Base-by-base conservation (phyloP, 2,797 vertebrate genomes). In the Pteronotus mesoamericanus region DNA sequence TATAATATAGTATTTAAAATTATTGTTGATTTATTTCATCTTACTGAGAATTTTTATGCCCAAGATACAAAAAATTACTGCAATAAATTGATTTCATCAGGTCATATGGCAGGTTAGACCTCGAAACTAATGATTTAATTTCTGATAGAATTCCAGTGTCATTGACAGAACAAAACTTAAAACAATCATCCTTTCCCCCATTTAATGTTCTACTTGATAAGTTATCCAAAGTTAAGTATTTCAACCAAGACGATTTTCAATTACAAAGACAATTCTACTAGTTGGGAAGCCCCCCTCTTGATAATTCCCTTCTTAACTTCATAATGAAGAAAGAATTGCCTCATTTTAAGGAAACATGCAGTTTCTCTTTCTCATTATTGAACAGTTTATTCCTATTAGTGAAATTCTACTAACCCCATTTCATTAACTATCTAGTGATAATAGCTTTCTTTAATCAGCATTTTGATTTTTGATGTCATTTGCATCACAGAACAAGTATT, bases 221-320 rank as follows among this genome's bases (percentile, higher is more conserved):
- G n/a, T 78, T 68, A 77, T 6, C 42, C 55, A 77, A 39, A 64
- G 34, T 87, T 94, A 96, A 89, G 5, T 87, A 90, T 59, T 48
- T 95, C 53, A 90, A 83, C 37, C 26, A 92, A 96, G 77, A 96
- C 22, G 14, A 85, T 72, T 87, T 95, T 89, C 87, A 84, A 95
- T 68, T 61, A 94, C n/a, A 94, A 83, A 94, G n/a, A 78, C 16
- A 96, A 88, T 92, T 90, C 21, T 75, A 48, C 78, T 91, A 88
- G 32, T 21, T 75, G 39, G 32, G 39, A 82, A 93, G 85, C 19
- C 24, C 29, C 29, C 86, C 29, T 96, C 55, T 61, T 75, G 74
- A 57, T 46, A 93, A 95, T 93, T 86, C 78, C 55, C 86, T 94
- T 91, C 39, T 86, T 95, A 94, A 94, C 21, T 92, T 91, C 64